Evolutionary conservation across 2,888 invertebrate genomes (phyloP).

Genomic region (Glyphotaelius pellucidus): DNA sequence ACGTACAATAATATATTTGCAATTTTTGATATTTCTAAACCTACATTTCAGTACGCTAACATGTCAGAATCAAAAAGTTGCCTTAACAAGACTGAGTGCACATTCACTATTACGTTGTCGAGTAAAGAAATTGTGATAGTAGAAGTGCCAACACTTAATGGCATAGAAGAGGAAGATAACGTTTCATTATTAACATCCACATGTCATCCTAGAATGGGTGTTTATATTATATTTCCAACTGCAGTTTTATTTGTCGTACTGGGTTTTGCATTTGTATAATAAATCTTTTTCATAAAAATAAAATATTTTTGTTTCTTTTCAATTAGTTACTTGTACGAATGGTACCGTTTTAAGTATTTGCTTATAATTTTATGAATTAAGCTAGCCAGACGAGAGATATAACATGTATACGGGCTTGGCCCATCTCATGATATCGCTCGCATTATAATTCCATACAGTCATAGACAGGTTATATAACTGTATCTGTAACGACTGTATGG

Average conservation of each 20-base stretch:
- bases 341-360: background rate
- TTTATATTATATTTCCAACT: slow-evolving; percentile 89
- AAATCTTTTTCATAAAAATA: slow-evolving; percentile 8
- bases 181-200: slow-evolving; percentile 84
- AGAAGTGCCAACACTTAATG: slow-evolving; percentile 89
- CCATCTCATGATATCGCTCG: no score
- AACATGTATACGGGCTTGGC: no score
- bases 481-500: no score
- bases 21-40: slow-evolving; percentile 90
- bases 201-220: slow-evolving; percentile 87
- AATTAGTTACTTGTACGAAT: background rate
- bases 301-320: background rate
- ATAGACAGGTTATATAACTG: no score
- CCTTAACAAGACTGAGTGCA: slow-evolving; percentile 86
- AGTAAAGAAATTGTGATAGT: slow-evolving; percentile 89
- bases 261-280: slow-evolving; percentile 88
- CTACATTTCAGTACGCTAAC: slow-evolving; percentile 87
- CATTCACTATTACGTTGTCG: slow-evolving; percentile 83
- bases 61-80: slow-evolving; percentile 82
- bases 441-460: no score
- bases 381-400: no score
- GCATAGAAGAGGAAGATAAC: slow-evolving; percentile 84
- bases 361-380: background rate
- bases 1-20: slow-evolving; percentile 89
- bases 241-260: slow-evolving; percentile 86